phyloP scores from a whole-genome alignment of 2,113 vertebrate genomes.

The Otocyon megalotis region DNA sequence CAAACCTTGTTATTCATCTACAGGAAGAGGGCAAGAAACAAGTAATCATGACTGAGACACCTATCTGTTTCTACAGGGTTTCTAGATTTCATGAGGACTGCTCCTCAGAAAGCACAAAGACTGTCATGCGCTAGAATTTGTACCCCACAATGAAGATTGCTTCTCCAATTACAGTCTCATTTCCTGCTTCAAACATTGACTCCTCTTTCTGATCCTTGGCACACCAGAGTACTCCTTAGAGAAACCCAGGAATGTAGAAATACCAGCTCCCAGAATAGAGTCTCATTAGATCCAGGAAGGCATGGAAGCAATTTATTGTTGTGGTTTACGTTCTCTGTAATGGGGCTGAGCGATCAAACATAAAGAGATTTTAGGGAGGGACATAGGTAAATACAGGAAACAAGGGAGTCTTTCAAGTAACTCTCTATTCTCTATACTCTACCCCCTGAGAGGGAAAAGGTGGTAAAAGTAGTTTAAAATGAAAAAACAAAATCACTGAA shows the following conservation, averaged over 20 bases:
- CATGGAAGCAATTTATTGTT: conserved; percentile 52
- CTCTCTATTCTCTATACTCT: not conserved
- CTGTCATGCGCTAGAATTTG: not conserved
- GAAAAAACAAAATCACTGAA: conserved; percentile 10
- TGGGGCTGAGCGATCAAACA: not conserved
- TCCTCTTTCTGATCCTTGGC: not conserved
- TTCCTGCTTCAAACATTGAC: not conserved
- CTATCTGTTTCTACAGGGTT: not conserved
- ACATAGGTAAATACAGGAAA: not conserved
- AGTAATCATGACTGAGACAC: not conserved
- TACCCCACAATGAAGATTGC: not conserved
- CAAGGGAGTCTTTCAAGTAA: not conserved
- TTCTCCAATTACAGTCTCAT: not conserved
- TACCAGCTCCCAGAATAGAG: not conserved
- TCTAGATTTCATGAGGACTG: not conserved
- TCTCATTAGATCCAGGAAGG: not conserved
- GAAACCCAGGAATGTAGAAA: conserved; percentile 18
- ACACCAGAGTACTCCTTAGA: not conserved
- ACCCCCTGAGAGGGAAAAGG: not conserved
- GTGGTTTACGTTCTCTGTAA: not conserved
- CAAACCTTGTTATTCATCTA: not conserved
- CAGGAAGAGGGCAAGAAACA: not conserved
- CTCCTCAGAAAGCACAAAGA: not conserved
- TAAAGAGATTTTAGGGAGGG: not conserved
- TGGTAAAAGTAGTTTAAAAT: not conserved